phyloP scores from a whole-genome alignment of 2,888 invertebrate genomes.

The Caenorhabditis sp. region DNA sequence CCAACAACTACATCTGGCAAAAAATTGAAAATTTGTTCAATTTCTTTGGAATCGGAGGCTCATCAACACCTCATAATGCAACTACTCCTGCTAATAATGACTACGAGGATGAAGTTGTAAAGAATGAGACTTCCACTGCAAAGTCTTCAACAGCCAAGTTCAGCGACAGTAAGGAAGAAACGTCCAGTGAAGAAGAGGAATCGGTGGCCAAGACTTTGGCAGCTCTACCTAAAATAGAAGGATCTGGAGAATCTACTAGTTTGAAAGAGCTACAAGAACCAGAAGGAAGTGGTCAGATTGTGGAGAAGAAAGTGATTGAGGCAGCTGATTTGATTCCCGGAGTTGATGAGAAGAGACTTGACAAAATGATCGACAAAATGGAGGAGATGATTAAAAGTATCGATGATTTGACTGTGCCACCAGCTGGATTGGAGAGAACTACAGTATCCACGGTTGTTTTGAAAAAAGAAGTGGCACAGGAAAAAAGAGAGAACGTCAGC shows the following conservation, averaged over 20 bases:
- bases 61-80: conserved; percentile 43
- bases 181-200: conserved; percentile 64
- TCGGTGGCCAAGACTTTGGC: conserved; percentile 53
- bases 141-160: conserved; percentile 25
- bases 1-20: conserved; percentile 71
- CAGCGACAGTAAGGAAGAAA: conserved; percentile 47
- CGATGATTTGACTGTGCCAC: conserved; percentile 56
- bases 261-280: conserved; percentile 50
- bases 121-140: conserved; percentile 24
- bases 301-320: conserved; percentile 57
- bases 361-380: conserved; percentile 67
- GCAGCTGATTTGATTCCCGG: conserved; percentile 33
- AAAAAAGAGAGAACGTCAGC: background rate
- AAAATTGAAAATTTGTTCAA: conserved; percentile 69
- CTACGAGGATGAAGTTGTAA: conserved; percentile 62
- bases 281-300: conserved; percentile 58
- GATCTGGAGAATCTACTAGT: conserved; percentile 51
- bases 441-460: conserved; percentile 21
- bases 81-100: conserved; percentile 38
- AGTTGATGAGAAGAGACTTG: conserved; percentile 57
- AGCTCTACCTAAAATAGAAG: conserved; percentile 55
- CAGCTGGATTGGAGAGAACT: conserved; percentile 39
- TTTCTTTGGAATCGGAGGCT: conserved; percentile 67
- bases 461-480: conserved; percentile 11
- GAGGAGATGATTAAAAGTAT: conserved; percentile 65